Conservation (phyloP, 1,140 invertebrate genomes). For the Ditylenchus dipsaci region DNA sequence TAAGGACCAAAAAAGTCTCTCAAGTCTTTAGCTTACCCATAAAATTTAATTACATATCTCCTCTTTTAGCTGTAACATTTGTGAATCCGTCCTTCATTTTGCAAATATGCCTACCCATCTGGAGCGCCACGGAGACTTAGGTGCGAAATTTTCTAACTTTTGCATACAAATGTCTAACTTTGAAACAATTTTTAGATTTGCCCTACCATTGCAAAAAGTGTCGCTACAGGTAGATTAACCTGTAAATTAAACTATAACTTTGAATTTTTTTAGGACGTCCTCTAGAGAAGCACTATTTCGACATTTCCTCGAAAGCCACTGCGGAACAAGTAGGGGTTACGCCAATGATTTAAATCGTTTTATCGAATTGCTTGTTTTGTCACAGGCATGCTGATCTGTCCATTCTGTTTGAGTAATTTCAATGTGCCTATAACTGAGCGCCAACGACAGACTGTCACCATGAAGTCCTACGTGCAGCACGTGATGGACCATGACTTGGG, state of each 20-base stretch:
- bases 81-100: conserved; percentile 1
- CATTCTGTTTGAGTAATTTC: conserved; percentile 10
- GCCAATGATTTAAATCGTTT: background rate
- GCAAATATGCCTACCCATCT: background rate
- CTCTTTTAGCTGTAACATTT: conserved; percentile 8
- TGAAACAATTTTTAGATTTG: background rate
- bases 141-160: no score
- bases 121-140: background rate
- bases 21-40: no score
- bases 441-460: background rate
- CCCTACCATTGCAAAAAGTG: background rate
- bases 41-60: no score
- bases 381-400: conserved; percentile 11
- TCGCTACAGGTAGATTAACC: background rate
- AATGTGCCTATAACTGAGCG: conserved; percentile 11
- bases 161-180: no score
- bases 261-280: conserved; percentile 2
- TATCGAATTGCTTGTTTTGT: background rate
- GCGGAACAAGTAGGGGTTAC: background rate
- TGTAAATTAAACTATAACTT: background rate
- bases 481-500: conserved; percentile 17
- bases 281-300: conserved; percentile 4
- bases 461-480: conserved; percentile 21
- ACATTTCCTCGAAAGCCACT: conserved; percentile 14
- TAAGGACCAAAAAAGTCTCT: no score